Evolutionary conservation across 2,797 vertebrate genomes (phyloP).

Genomic region (Muscicapa striata): DNA sequence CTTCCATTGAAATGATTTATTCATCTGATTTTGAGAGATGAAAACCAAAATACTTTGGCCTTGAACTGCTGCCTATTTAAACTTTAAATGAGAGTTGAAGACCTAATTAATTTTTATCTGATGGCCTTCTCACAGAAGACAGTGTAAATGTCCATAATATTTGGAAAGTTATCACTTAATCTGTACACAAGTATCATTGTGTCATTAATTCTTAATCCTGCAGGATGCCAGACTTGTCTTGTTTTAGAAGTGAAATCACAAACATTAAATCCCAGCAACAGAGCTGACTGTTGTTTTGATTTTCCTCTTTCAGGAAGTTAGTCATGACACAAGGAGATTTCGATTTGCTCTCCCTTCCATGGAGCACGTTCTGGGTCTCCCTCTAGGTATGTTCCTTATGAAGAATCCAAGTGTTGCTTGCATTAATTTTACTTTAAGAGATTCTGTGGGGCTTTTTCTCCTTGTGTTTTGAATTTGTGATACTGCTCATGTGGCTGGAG

Average conservation of each 20-base stretch:
- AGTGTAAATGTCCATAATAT: not conserved
- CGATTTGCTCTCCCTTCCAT: slow-evolving; percentile 89
- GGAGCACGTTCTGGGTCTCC: slow-evolving; percentile 90
- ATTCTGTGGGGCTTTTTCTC: not conserved
- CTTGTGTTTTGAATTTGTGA: not conserved
- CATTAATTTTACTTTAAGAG: not conserved
- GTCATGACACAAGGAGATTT: slow-evolving; percentile 92
- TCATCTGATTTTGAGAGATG: not conserved
- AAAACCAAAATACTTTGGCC: not conserved
- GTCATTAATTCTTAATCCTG: not conserved
- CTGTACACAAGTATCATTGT: not conserved
- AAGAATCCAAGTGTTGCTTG: not conserved
- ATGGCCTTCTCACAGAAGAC: not conserved
- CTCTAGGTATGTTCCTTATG: slow-evolving; percentile 81
- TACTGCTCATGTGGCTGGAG: not conserved
- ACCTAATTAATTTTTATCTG: not conserved
- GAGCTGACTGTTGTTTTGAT: not conserved
- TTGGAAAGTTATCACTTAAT: not conserved
- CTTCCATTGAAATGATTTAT: not conserved
- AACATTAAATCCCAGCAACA: not conserved
- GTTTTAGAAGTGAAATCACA: not conserved
- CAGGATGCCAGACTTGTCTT: not conserved
- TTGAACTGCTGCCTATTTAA: not conserved
- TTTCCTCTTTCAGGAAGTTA: slow-evolving; percentile 82
- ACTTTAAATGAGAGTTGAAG: not conserved